phyloP scores from a whole-genome alignment of 2,888 invertebrate species.

The Phragmatobia fuliginosa region DNA sequence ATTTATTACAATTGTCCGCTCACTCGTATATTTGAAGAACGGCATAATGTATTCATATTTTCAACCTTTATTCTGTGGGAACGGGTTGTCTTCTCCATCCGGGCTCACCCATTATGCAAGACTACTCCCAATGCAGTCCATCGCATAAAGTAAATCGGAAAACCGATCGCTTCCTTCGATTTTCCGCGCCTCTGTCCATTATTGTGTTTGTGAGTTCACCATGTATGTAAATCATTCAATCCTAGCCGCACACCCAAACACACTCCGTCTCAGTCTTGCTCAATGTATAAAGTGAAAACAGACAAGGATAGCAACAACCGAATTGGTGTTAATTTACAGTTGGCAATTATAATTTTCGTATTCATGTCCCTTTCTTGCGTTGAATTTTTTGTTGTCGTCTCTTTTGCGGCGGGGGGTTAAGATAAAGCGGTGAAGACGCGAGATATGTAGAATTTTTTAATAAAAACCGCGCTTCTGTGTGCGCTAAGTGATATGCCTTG shows the following conservation, averaged over 20 bases:
- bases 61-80: conserved; percentile 46
- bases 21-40: conserved; percentile 28
- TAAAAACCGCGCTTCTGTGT: conserved; percentile 84
- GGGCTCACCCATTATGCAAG: conserved; percentile 71
- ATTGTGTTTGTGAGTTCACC: conserved; percentile 80
- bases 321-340: conserved; percentile 86
- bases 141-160: conserved; percentile 71
- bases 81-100: conserved; percentile 54
- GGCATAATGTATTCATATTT: conserved; percentile 55
- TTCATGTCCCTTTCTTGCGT: conserved; percentile 78
- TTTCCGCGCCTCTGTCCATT: conserved; percentile 79
- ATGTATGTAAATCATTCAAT: conserved; percentile 81
- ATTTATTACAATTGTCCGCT: conserved; percentile 24
- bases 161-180: conserved; percentile 82
- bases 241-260: conserved; percentile 69
- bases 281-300: conserved; percentile 43
- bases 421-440: conserved; percentile 80
- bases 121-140: conserved; percentile 49
- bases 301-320: conserved; percentile 66
- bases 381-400: conserved; percentile 76
- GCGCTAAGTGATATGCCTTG: conserved; percentile 86
- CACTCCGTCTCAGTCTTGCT: conserved; percentile 61
- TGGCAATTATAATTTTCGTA: conserved; percentile 86
- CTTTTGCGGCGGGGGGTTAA: conserved; percentile 72
- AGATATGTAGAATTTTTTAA: conserved; percentile 86